These are phyloP conservation scores for Thryonomys swinderianus DNA, from an alignment of 2,113 vertebrate genomes.

Conservation along the genomic window DNA sequence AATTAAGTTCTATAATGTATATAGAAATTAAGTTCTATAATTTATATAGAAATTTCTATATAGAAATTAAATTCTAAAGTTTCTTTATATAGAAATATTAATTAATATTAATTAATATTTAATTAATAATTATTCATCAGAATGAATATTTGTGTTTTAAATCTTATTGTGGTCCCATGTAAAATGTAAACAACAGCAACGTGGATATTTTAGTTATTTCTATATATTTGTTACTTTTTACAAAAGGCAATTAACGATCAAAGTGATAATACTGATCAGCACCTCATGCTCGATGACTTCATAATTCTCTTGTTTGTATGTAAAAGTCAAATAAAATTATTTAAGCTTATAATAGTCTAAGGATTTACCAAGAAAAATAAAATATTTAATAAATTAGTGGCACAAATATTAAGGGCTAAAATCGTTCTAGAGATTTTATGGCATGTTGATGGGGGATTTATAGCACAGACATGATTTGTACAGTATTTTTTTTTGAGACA, in stretches of 20 bases:
- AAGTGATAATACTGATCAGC: constrained; percentile 3
- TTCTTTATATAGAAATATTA: background rate
- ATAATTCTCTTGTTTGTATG: background rate
- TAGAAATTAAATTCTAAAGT: too few relatives aligned
- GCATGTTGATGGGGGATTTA: background rate
- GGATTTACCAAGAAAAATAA: background rate
- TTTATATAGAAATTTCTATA: too few relatives aligned
- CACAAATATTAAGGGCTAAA: background rate
- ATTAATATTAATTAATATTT: too few relatives aligned
- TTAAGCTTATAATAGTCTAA: background rate
- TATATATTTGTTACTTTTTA: constrained; percentile 23
- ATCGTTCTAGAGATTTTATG: background rate
- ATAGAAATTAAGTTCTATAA: too few relatives aligned
- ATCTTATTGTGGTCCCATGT: background rate
- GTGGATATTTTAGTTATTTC: background rate
- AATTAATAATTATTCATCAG: too few relatives aligned
- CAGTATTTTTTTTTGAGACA: background rate
- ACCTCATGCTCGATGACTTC: background rate
- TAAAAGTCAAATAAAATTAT: constrained; percentile 10
- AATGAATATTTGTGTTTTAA: background rate
- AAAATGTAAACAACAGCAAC: background rate
- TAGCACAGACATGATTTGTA: background rate
- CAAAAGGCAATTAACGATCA: background rate
- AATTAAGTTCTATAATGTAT: background rate
- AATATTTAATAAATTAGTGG: background rate